Conservation (phyloP, 2,888 invertebrate species). For the Pachycephus smyrnensis region DNA sequence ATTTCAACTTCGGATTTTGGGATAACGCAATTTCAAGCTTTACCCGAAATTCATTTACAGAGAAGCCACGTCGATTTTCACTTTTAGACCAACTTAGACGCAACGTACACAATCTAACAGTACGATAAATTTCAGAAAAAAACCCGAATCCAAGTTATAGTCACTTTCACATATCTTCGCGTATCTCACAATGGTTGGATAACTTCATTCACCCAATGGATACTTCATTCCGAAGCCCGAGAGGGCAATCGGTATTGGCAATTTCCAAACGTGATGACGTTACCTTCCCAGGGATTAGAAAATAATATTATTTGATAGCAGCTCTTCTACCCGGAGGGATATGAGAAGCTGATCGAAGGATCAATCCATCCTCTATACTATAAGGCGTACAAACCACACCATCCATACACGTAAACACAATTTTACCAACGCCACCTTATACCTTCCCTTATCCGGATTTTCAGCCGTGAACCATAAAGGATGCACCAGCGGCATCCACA, state of each 20-base stretch:
- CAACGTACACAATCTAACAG: not conserved
- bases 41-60: not conserved
- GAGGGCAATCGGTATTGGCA: conserved; percentile 18
- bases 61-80: not conserved
- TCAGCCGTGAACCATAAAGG: not conserved
- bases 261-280: conserved; percentile 15
- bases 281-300: conserved; percentile 17
- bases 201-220: conserved; percentile 13
- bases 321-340: not conserved
- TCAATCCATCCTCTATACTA: not conserved
- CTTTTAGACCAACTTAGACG: not conserved
- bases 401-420: not conserved
- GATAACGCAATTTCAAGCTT: not conserved
- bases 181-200: not conserved
- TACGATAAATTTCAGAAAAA: not conserved
- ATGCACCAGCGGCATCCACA: not conserved
- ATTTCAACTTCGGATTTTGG: not conserved
- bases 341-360: not conserved
- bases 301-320: not conserved
- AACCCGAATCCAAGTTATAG: not conserved
- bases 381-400: not conserved
- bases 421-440: not conserved
- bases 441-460: not conserved
- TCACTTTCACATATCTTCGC: not conserved
- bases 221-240: conserved; percentile 12